Evolutionary conservation across 1,140 invertebrate genomes (phyloP).

Genomic region (Melitaea cinxia): DNA sequence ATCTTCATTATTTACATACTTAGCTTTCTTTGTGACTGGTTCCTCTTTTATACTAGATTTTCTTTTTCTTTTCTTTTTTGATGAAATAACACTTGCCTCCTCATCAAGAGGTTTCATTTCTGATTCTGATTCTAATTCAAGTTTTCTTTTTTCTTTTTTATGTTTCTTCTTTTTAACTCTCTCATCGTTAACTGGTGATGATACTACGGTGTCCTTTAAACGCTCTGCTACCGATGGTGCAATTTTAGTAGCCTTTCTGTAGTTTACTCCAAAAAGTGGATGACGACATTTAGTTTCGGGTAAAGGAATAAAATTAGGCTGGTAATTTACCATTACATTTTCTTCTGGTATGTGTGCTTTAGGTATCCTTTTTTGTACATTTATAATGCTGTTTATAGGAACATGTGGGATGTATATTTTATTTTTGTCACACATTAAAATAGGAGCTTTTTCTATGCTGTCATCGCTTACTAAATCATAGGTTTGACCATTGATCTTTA

Average conservation of each 20-base stretch:
- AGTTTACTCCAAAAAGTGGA: slow-evolving; percentile 67
- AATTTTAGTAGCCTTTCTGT: slow-evolving; percentile 59
- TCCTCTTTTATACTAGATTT: slow-evolving; percentile 40
- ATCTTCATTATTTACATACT: slow-evolving; percentile 51
- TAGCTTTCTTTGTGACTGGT: slow-evolving; percentile 41
- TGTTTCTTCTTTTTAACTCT: slow-evolving; percentile 54
- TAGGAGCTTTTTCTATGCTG: slow-evolving; percentile 32
- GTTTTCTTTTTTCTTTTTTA: slow-evolving; percentile 42
- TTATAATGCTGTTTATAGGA: slow-evolving; percentile 41
- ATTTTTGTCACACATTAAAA: slow-evolving; percentile 37
- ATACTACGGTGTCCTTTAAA: slow-evolving; percentile 31
- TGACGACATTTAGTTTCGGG: slow-evolving; percentile 69
- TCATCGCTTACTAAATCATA: slow-evolving; percentile 48
- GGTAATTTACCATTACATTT: slow-evolving; percentile 47
- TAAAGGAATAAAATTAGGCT: slow-evolving; percentile 58
- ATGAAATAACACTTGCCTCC: slow-evolving; percentile 18
- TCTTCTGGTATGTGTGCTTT: slow-evolving; percentile 55
- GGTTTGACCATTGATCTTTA: slow-evolving; percentile 59
- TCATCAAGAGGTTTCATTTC: slow-evolving; percentile 9
- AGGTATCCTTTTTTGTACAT: slow-evolving; percentile 58
- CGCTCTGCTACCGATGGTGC: slow-evolving; percentile 42
- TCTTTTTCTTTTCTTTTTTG: slow-evolving; percentile 54
- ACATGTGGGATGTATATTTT: slow-evolving; percentile 50
- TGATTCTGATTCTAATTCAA: slow-evolving; percentile 31
- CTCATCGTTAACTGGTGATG: slow-evolving; percentile 16